Percentiles rank a stretch among this genome's conserved stretches.
Conservation (phyloP, 2,888 invertebrate genomes). For the Dioctria rufipes region DNA sequence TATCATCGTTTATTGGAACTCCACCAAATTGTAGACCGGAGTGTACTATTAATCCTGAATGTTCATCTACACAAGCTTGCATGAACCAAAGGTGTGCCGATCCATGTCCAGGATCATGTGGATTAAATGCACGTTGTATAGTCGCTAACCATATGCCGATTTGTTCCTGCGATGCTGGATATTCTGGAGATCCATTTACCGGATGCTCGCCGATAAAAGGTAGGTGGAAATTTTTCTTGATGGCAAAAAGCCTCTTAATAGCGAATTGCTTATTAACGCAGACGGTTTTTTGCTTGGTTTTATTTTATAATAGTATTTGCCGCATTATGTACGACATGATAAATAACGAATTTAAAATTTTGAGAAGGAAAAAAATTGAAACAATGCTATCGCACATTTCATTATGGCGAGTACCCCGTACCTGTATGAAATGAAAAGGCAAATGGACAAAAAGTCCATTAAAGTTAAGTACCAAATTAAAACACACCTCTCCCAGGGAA, state of each 20-base stretch:
- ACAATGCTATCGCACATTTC: no score
- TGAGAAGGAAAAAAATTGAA: no score
- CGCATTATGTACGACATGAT: slow-evolving; percentile 9
- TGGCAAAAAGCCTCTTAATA: slow-evolving; percentile 33
- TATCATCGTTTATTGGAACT: slow-evolving; percentile 75
- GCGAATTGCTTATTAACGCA: slow-evolving; percentile 44
- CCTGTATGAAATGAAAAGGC: no score
- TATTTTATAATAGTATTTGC: slow-evolving; percentile 17
- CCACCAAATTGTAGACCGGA: slow-evolving; percentile 79
- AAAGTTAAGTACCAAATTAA: no score
- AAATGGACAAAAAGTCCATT: no score
- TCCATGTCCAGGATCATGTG: slow-evolving; percentile 78
- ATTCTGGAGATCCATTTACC: slow-evolving; percentile 82
- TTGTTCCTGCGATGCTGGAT: slow-evolving; percentile 84
- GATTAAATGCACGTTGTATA: slow-evolving; percentile 74
- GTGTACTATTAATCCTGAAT: slow-evolving; percentile 79
- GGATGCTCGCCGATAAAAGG: slow-evolving; percentile 75
- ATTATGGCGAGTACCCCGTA: no score
- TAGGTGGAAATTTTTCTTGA: slow-evolving; percentile 62
- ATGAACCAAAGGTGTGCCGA: slow-evolving; percentile 77
- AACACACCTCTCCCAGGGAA: no score
- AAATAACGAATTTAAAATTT: no score
- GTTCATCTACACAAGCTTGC: slow-evolving; percentile 77
- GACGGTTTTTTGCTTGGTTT: slow-evolving; percentile 42
- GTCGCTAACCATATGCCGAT: slow-evolving; percentile 82